phyloP scores from a whole-genome alignment of 2,797 vertebrate genomes.

The Alectoris magna region DNA sequence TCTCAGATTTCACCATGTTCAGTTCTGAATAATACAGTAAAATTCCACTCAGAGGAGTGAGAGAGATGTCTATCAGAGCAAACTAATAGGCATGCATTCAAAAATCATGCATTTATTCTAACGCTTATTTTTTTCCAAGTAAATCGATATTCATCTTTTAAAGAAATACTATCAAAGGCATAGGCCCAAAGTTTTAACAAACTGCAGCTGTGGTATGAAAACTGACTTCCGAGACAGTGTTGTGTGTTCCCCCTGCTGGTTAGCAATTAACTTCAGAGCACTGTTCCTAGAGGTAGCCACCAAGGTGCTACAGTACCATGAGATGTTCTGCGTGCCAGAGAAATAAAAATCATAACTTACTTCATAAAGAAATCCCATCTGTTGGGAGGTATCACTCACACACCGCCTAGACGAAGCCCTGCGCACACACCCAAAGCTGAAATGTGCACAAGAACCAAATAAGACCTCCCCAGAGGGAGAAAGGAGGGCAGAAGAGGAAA shows the following conservation, averaged over 20 bases:
- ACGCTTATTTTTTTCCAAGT: background rate
- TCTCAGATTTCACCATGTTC: background rate
- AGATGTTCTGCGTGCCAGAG: background rate
- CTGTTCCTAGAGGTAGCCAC: conserved; percentile 31
- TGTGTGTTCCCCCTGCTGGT: conserved; percentile 78
- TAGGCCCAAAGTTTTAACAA: background rate
- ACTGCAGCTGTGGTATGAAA: background rate
- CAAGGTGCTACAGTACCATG: background rate
- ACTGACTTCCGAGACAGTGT: background rate
- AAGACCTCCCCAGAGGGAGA: background rate
- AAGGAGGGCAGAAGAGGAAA: conserved; percentile 20
- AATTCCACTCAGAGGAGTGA: background rate
- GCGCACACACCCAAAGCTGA: background rate
- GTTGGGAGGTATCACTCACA: background rate
- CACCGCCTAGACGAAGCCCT: background rate
- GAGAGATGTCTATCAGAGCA: background rate
- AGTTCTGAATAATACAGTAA: background rate
- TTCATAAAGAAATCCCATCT: background rate
- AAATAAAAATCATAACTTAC: background rate
- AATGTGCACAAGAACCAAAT: background rate
- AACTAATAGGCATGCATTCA: background rate
- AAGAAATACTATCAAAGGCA: background rate
- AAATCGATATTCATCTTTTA: background rate
- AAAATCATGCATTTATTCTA: background rate
- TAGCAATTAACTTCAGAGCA: conserved; percentile 61